Percentiles rank a stretch among this genome's conserved stretches.
Conservation (phyloP, 2,113 vertebrate genomes). For the Myrmecobius fasciatus region DNA sequence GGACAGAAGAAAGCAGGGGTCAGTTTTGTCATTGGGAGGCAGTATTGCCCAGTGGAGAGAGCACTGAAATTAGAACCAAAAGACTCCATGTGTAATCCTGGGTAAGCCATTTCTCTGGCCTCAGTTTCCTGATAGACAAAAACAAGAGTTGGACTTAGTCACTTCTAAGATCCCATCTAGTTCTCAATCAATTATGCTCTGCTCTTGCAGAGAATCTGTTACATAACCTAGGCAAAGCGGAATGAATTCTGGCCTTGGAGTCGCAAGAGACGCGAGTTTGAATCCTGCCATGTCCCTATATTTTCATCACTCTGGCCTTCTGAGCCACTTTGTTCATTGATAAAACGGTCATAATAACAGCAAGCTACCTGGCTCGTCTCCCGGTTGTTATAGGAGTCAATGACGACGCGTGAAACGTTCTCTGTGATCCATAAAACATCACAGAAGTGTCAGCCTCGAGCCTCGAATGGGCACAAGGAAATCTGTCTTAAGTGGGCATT, state of each 20-base stretch:
- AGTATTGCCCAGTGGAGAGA: background rate
- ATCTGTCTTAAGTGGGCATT: rapidly evolving
- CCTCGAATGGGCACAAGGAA: background rate
- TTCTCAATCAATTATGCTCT: background rate
- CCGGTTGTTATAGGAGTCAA: background rate
- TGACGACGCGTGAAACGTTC: background rate
- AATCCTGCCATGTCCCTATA: background rate
- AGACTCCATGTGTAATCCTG: background rate
- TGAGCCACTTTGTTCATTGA: background rate
- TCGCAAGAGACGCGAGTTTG: background rate
- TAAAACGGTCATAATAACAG: background rate
- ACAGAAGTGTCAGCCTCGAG: background rate
- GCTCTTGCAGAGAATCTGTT: background rate
- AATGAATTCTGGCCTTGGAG: background rate
- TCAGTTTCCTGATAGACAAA: background rate
- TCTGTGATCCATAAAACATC: background rate
- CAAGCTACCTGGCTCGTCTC: no score
- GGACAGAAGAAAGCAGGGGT: background rate
- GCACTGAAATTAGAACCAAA: background rate
- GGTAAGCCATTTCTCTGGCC: background rate
- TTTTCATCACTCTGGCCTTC: background rate
- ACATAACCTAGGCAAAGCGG: background rate
- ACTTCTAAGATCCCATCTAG: background rate
- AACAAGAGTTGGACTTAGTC: background rate
- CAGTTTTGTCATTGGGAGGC: background rate